Evolutionary conservation across 1,140 invertebrate genomes (phyloP).

Genomic region (Drosophila pruinosa): DNA sequence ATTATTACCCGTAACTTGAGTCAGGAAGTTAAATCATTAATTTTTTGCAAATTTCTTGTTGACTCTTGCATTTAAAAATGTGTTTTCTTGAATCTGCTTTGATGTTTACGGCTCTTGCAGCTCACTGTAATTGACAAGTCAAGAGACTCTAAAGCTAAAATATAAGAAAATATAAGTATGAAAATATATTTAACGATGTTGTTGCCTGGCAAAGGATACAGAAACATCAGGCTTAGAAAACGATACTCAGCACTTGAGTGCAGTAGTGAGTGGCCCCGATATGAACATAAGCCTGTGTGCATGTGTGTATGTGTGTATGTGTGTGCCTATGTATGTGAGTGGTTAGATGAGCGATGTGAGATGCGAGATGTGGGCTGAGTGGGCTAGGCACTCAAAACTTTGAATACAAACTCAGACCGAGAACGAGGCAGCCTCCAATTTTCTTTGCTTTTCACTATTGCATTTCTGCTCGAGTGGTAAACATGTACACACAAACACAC

Average conservation of each 20-base stretch:
- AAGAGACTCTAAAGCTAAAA: slow-evolving; percentile 45
- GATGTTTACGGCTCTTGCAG: slow-evolving; percentile 4
- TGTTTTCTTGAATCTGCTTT: slow-evolving; percentile 4
- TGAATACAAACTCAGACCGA: slow-evolving; percentile 53
- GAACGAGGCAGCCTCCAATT: slow-evolving; percentile 47
- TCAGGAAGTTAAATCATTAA: slow-evolving; percentile 2
- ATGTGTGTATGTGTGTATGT: slow-evolving; percentile 10
- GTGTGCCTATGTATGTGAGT: background rate
- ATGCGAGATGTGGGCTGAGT: slow-evolving; percentile 8
- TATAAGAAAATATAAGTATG: slow-evolving; percentile 29
- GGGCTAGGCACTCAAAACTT: slow-evolving; percentile 50
- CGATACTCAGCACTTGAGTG: slow-evolving; percentile 54
- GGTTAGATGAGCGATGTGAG: slow-evolving; percentile 13
- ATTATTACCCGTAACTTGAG: background rate
- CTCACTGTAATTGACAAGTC: slow-evolving; percentile 49
- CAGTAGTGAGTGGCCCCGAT: slow-evolving; percentile 42
- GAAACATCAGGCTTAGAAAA: slow-evolving; percentile 40
- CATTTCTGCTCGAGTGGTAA: slow-evolving; percentile 64
- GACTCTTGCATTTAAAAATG: background rate
- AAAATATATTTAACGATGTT: slow-evolving; percentile 61
- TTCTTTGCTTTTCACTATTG: slow-evolving; percentile 45
- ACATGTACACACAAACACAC: slow-evolving; percentile 39
- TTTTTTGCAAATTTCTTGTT: background rate
- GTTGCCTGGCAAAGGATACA: slow-evolving; percentile 26
- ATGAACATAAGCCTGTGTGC: slow-evolving; percentile 21